Evolutionary conservation across 2,888 invertebrate genomes (phyloP), one percentile per base, ranked within the genome.

Genomic region (Eumacrocentrus americanus): DNA sequence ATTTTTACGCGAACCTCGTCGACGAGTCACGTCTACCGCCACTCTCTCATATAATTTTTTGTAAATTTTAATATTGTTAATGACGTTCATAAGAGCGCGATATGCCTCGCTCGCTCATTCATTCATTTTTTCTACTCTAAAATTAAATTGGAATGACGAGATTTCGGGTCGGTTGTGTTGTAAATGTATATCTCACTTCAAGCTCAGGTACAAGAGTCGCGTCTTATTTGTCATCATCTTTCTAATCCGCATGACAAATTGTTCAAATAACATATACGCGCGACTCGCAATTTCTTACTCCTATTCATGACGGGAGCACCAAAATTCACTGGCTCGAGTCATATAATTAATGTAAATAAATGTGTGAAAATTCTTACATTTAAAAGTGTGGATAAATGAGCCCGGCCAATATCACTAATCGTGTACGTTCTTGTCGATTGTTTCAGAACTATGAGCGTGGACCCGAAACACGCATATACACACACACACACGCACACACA

Each of bases 21-120:
- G 18, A 23, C 20, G 48, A 51, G 37, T 58, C 44, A 22, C 40
- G 29, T 20, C 12, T 37, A 46, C 38, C 40, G 25, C 25, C 38
- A 12, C 20, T 62, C 50, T 58, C 52, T 47, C 51, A 57, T 54
- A 46, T 59, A 52, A 60, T 62, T 53, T 37, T 56, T 60, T 62
- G 51, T 62, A 63, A 60, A 69, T 69, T 72, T 68, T 61, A 69
- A 68, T 71, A 68, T 67, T 67, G 67, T 68, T 67, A 55, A 64
- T 40, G 57, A 62, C 59, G 60, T 66, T 62, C 61, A 47, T 54
- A 46, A 60, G 52, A 51, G 62, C 46, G 50, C 54, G 54, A 64
- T 63, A 53, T 29, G 29, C 9, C 29, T 6, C 63, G 58, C 61
- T 64, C 29, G 5, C 29, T 67, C 66, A 65, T 65, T 68, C 66